Base-by-base conservation (phyloP, 2,888 invertebrate species). In the Gari tellinella region DNA sequence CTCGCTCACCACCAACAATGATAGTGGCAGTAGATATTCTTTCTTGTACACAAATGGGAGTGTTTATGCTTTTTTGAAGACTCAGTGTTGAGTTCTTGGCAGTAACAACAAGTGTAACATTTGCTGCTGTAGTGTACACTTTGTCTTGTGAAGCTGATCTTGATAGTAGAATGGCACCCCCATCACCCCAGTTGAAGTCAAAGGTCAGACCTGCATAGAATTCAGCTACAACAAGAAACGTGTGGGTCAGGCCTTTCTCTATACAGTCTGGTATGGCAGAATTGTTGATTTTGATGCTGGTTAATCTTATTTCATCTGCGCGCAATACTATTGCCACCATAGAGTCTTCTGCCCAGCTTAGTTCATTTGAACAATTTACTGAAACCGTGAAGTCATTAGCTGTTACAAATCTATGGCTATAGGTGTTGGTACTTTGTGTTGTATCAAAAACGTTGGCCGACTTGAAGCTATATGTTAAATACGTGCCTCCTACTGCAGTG, bases 121-220 rank as follows among this genome's bases (percentile, higher is more conserved):
- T 70, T 10, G 77, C 81, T 5, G 82, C 56, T n/a, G n/a, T n/a
- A 10, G 49, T 26, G 12, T 49, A 51, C 57, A 78, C 85, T 5
- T 63, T 61, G 38, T 82, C 21, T 12, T 51, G 21, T 46, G 21
- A 37, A 19, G 10, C 21, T 31, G 25, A 31, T 17, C 53, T 10
- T 0, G 19, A 21, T 15, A 45, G 55, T 4, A 31, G 41, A 1
- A 25, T 1, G 4, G 37, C 21, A 8, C 14, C 23, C 10, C 64
- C 66, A 57, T 84, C 77, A 14, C 74, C 80, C 60, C 80, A 84
- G 38, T 72, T 25, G 77, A 80, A 85, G 19, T 67, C 65, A 37
- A 72, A 65, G 0, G 19, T 19, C 2, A 84, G 45, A 26, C 25
- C 15, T 52, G 79, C 65, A 46, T 78, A 77, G 51, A 80, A 77